Conservation (phyloP, 1,140 invertebrate genomes). For the Phymastichus coffea region DNA sequence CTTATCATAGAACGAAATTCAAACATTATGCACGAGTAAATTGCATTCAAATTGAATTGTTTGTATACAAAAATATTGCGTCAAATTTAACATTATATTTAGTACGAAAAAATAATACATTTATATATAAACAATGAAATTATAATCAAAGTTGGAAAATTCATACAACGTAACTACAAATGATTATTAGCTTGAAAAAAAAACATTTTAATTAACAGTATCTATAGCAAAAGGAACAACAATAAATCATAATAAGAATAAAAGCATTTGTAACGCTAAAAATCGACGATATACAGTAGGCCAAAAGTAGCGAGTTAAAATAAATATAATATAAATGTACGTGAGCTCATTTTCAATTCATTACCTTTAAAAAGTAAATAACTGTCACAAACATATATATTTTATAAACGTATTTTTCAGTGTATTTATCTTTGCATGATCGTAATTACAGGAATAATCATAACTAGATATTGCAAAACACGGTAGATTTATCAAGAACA, state of each 20-base stretch:
- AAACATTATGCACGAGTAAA: too few species aligned
- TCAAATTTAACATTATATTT: not conserved
- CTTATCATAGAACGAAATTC: too few species aligned
- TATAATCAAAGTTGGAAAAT: not conserved
- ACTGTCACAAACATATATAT: not conserved
- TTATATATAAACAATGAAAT: slow-evolving; percentile 2
- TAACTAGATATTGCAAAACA: slow-evolving; percentile 4
- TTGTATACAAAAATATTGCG: not conserved
- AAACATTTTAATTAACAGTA: not conserved
- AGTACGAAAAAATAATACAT: slow-evolving; percentile 8
- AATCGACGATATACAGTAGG: slow-evolving; percentile 3
- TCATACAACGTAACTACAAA: not conserved
- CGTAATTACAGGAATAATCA: too few species aligned
- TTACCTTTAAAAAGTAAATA: not conserved
- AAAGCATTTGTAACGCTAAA: not conserved
- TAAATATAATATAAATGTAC: slow-evolving; percentile 4
- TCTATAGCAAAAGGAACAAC: not conserved
- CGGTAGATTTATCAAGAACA: not conserved
- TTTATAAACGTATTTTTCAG: slow-evolving; percentile 8
- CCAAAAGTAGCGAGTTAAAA: not conserved
- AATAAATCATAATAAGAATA: not conserved
- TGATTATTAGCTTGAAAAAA: not conserved
- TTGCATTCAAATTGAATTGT: slow-evolving; percentile 10
- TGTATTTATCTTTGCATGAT: slow-evolving; percentile 6
- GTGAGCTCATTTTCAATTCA: slow-evolving; percentile 7